Base-by-base conservation (phyloP, 2,888 invertebrate species). In the Temnothorax rugatulus region DNA sequence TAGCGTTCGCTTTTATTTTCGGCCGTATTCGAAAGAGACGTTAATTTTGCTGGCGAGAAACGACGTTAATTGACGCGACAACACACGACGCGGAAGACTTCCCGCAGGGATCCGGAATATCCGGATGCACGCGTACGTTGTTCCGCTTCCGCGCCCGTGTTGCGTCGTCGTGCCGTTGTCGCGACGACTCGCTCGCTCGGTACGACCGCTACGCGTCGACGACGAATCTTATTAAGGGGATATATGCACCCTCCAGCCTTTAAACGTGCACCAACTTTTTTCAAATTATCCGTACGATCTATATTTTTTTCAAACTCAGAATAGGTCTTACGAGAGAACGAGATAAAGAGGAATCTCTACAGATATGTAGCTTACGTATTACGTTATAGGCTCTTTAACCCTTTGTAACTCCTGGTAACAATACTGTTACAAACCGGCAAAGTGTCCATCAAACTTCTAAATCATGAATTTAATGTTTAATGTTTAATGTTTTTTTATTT, bases 161-260 rank as follows among this genome's bases (percentile, higher is more conserved):
- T 54, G 68, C 69, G n/a, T 68, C 21, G 57, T 25, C 21, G 57
- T 25, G 18, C 25, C 15, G 29, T 50, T 38, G 71, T 54, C 68
- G 21, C 69, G 69, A 79, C 47, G 11, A 69, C 50, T 52, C 38
- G 50, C 11, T 21, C 38, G 25, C 18, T 15, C 75, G 63, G 34
- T 34, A 34, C 34, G 34, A 44, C 47, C 21, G 7, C 34, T 0
- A 44, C 47, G 47, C 44, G n/a, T 38, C 69, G 71, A 44, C 25
- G 71, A 71, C 44, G 59, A 59, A 71, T 81, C 73, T 81, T 59
- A 81, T 79, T 81, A 81, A 50, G 34, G 21, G 4, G 38, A 50
- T 64, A 21, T 38, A 38, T 34, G 11, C 57, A 44, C 25, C 15
- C 57, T 15, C 34, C 13, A 21, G 8, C 3, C 34, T 8, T 59